Percentiles rank a stretch among this genome's conserved stretches.
Conservation (phyloP, 2,113 vertebrate species). For the Sterrhoptilus dennistouni region DNA sequence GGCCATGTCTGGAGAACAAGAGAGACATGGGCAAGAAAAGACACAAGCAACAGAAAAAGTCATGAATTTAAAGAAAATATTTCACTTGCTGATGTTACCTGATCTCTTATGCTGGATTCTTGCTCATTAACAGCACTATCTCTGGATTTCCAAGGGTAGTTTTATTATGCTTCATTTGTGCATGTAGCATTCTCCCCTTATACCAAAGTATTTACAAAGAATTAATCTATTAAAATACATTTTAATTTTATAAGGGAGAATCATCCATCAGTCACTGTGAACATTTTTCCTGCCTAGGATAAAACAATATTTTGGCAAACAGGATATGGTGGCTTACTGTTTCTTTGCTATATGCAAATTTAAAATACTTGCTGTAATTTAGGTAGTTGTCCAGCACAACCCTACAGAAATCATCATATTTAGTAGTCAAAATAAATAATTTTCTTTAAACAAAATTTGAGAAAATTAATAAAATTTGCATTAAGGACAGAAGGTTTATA, state of each 20-base stretch:
- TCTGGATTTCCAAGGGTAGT: not conserved
- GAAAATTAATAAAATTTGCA: not conserved
- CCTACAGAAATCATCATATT: not conserved
- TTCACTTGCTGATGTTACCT: not conserved
- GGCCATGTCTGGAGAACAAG: not conserved
- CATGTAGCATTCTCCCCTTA: not conserved
- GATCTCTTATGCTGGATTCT: not conserved
- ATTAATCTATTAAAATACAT: not conserved
- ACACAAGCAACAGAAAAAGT: not conserved
- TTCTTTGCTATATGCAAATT: not conserved
- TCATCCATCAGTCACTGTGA: not conserved
- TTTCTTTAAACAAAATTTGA: not conserved
- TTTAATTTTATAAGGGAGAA: not conserved
- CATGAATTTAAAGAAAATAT: not conserved
- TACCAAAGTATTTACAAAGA: not conserved
- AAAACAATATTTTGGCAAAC: not conserved
- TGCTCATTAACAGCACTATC: not conserved
- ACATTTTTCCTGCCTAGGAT: not conserved
- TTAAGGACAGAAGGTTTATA: not conserved
- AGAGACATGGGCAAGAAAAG: not conserved
- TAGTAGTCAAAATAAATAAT: not conserved
- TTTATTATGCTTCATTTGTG: rapidly evolving
- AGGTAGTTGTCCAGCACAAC: not conserved
- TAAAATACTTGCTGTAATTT: not conserved
- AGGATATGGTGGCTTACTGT: not conserved